phyloP scores from a whole-genome alignment of 2,888 invertebrate species.

The Epinotia brunnichana region DNA sequence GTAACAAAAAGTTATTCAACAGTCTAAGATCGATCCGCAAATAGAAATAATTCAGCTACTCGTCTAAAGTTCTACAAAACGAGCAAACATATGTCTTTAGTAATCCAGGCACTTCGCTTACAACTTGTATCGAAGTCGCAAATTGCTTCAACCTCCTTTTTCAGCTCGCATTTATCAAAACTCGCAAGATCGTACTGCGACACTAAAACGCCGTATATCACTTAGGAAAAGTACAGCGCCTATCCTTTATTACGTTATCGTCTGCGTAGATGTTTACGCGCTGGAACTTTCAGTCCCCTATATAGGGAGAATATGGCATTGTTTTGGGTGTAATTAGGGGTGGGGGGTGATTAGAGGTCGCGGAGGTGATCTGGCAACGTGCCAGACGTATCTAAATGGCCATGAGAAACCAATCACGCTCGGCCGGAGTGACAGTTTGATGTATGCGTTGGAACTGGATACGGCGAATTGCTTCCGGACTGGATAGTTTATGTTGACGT shows the following conservation, averaged over 20 bases:
- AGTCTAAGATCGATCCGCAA: no score
- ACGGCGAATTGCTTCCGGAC: constrained; percentile 11
- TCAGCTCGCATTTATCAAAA: constrained; percentile 30
- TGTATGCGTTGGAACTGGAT: constrained; percentile 16
- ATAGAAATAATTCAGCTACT: neutral
- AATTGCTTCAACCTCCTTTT: constrained; percentile 22
- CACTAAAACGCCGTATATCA: neutral
- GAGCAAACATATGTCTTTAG: constrained; percentile 1
- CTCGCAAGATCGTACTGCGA: constrained; percentile 12
- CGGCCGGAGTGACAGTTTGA: constrained; percentile 23
- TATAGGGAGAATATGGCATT: constrained; percentile 21
- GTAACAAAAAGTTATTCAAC: no score
- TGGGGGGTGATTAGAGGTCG: constrained; percentile 29
- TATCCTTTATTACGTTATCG: neutral
- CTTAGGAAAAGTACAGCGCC: neutral
- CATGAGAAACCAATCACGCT: constrained; percentile 23
- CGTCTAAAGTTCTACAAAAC: neutral
- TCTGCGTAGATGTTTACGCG: constrained; percentile 8
- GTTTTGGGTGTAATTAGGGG: constrained; percentile 41
- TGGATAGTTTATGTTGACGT: constrained; percentile 18
- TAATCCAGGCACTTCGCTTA: constrained; percentile 17
- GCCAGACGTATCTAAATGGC: constrained; percentile 26
- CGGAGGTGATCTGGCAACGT: constrained; percentile 28
- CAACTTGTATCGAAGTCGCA: constrained; percentile 26
- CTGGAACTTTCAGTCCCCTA: neutral